Evolutionary conservation across 2,113 vertebrate genomes (phyloP).

Genomic region (Crotophaga sulcirostris): DNA sequence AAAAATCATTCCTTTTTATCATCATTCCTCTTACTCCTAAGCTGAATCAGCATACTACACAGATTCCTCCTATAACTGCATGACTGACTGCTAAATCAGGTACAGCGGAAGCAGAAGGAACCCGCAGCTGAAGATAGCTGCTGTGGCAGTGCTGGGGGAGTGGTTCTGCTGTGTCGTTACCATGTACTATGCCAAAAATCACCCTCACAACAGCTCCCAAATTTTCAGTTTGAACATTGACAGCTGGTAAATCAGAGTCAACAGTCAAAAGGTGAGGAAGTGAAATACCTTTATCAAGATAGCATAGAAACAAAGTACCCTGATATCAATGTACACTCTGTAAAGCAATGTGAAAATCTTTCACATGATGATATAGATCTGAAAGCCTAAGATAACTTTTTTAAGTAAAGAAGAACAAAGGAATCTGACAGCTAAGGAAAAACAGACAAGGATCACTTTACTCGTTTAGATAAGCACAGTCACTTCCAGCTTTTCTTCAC

Average conservation of each 20-base stretch:
- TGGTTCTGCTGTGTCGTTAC: too few species aligned
- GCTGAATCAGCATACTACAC: not conserved
- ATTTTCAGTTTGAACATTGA: not conserved
- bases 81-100: not conserved
- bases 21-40: not conserved
- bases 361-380: not conserved
- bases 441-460: not conserved
- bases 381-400: not conserved
- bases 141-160: rapidly evolving
- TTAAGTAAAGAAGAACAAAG: not conserved
- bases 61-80: not conserved
- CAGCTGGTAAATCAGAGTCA: not conserved
- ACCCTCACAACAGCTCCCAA: not conserved
- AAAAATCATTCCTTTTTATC: not conserved
- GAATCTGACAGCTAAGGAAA: not conserved
- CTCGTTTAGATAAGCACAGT: constrained; percentile 27
- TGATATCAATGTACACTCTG: not conserved
- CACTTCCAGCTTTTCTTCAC: constrained; percentile 48
- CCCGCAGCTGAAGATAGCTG: not conserved
- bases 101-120: not conserved
- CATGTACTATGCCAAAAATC: too few species aligned
- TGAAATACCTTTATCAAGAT: not conserved
- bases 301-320: not conserved
- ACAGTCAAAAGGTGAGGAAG: not conserved
- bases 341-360: not conserved